Conservation (phyloP, 2,113 vertebrate genomes). For the Steatornis caripensis region DNA sequence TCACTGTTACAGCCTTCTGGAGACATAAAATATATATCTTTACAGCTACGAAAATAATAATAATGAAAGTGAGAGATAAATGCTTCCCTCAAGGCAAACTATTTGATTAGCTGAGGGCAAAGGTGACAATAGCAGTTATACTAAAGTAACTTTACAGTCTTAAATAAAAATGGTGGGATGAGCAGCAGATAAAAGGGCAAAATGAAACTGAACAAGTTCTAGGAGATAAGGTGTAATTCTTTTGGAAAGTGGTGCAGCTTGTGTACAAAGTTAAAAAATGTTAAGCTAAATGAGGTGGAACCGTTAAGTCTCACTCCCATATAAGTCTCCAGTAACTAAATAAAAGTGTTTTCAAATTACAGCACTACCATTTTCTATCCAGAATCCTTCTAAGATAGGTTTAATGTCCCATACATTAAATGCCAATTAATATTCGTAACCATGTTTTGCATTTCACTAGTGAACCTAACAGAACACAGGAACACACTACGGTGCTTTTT, state of each 20-base stretch:
- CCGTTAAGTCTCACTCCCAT: too few species aligned
- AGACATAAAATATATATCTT: slow-evolving; percentile 95
- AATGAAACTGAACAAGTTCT: slow-evolving; percentile 51
- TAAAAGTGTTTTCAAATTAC: neutral
- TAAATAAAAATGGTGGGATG: slow-evolving; percentile 79
- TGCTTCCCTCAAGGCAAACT: slow-evolving; percentile 96
- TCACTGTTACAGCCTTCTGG: slow-evolving; percentile 88
- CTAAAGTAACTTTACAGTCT: slow-evolving; percentile 79
- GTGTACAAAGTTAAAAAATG: neutral
- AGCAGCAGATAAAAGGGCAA: slow-evolving; percentile 64
- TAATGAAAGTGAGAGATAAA: slow-evolving; percentile 90
- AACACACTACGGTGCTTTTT: neutral
- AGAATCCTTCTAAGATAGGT: neutral
- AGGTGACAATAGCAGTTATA: slow-evolving; percentile 85
- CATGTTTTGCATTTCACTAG: neutral
- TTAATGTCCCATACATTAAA: neutral
- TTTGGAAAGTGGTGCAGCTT: neutral
- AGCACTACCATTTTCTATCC: neutral
- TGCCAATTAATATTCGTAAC: neutral
- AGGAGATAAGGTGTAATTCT: neutral
- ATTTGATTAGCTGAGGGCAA: slow-evolving; percentile 96
- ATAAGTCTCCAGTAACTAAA: neutral
- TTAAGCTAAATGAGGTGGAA: too few species aligned
- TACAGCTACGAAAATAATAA: slow-evolving; percentile 90
- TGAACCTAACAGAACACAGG: neutral